Conservation (phyloP, 2,113 vertebrate genomes). For the Lichenostomus cassidix region DNA sequence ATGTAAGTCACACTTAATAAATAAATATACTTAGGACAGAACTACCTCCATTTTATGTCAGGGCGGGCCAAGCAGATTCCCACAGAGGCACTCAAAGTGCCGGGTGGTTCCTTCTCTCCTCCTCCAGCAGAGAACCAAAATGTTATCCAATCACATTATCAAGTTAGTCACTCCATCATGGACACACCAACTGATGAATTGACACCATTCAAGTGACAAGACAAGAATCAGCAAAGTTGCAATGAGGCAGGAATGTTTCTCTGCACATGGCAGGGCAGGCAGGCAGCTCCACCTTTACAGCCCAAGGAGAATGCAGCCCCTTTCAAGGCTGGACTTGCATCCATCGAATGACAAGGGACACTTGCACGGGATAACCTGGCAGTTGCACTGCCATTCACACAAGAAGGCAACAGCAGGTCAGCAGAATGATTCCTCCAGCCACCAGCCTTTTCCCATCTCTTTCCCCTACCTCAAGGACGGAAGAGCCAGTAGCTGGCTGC, state of each 20-base stretch:
- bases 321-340: rapidly evolving
- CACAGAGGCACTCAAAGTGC: neutral
- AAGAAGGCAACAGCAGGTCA: neutral
- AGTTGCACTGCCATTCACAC: rapidly evolving
- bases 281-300: rapidly evolving
- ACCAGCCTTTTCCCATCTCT: neutral
- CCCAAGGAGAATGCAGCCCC: neutral
- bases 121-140: neutral
- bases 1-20: neutral
- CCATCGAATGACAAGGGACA: neutral
- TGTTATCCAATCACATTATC: neutral
- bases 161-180: neutral
- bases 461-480: rapidly evolving
- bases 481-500: neutral
- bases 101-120: neutral
- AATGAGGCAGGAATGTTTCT: neutral
- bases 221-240: neutral
- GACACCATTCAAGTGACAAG: neutral
- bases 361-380: neutral
- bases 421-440: neutral
- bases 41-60: neutral
- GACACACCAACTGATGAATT: neutral
- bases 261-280: rapidly evolving
- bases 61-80: neutral
- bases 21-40: neutral